A percentile compares a stretch with the other conserved stretches of the same genome.
Conservation (phyloP, 2,113 vertebrate species). For the Scartelaos histophorus region DNA sequence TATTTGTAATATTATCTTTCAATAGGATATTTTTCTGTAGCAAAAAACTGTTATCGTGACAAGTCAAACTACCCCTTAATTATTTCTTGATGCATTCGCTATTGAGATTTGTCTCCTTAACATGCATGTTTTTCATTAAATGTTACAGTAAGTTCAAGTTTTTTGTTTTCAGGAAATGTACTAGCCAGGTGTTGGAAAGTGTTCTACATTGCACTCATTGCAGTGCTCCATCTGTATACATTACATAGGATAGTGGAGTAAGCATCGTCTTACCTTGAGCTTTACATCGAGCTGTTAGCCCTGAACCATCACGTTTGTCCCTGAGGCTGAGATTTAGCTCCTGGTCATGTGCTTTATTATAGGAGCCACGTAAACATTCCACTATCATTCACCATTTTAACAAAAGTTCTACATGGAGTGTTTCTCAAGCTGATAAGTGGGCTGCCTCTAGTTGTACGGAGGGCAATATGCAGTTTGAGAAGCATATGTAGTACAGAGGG, state of each 20-base stretch:
- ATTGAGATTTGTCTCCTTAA: neutral
- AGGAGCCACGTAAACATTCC: neutral
- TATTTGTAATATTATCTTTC: too few relatives aligned
- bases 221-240: neutral
- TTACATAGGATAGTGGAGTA: neutral
- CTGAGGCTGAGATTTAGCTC: conserved; percentile 33
- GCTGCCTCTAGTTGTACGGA: too few relatives aligned
- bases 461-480: too few relatives aligned
- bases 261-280: conserved; percentile 24
- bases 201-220: neutral
- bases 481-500: too few relatives aligned
- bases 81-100: neutral
- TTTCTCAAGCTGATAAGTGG: too few relatives aligned
- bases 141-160: too few relatives aligned
- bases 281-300: conserved; percentile 32
- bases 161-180: too few relatives aligned
- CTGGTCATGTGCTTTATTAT: neutral
- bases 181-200: neutral
- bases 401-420: too few relatives aligned
- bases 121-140: neutral
- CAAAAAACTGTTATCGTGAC: too few relatives aligned
- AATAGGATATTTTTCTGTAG: too few relatives aligned
- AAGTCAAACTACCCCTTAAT: neutral
- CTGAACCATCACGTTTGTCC: conserved; percentile 31
- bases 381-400: neutral